Evolutionary conservation across 2,113 vertebrate genomes (phyloP).

Genomic region (Salvelinus alpinus): DNA sequence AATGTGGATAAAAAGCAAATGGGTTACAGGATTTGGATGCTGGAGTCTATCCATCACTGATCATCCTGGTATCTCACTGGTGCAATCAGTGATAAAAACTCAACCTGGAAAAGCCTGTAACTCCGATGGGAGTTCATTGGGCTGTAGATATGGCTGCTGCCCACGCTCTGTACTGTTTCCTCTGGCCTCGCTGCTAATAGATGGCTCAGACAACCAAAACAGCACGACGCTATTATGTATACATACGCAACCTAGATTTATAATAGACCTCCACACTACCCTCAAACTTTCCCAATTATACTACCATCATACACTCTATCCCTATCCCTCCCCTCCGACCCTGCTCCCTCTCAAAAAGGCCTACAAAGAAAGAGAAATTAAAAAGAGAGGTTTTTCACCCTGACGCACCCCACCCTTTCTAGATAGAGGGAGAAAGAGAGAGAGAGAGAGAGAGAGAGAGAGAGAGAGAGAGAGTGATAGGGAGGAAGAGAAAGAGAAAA

Average conservation of each 20-base stretch:
- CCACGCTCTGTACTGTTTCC: too few species aligned
- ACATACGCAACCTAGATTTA: neutral
- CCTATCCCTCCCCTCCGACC: constrained; percentile 8
- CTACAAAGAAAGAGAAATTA: constrained; percentile 69
- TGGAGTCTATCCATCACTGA: constrained; percentile 55
- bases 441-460: constrained; percentile 36
- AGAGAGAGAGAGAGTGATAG: too few species aligned
- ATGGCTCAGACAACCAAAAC: too few species aligned
- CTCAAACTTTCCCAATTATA: constrained; percentile 11
- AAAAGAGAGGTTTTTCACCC: constrained; percentile 64
- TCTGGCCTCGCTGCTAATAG: too few species aligned
- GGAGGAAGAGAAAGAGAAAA: constrained; percentile 44
- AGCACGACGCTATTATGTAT: too few species aligned
- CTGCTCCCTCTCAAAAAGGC: constrained; percentile 50
- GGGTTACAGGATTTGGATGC: constrained; percentile 59
- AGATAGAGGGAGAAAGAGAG: constrained; percentile 58
- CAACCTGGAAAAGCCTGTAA: constrained; percentile 63
- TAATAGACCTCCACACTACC: constrained; percentile 23
- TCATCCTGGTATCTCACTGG: constrained; percentile 62
- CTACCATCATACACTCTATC: constrained; percentile 17
- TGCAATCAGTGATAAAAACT: constrained; percentile 61
- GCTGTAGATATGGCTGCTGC: constrained; percentile 38
- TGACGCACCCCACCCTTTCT: constrained; percentile 49
- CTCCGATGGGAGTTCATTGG: constrained; percentile 58
- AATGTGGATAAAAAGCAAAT: constrained; percentile 33